Evolutionary conservation across 2,113 vertebrate species (phyloP).

Genomic region (Sinocyclocheilus grahami): DNA sequence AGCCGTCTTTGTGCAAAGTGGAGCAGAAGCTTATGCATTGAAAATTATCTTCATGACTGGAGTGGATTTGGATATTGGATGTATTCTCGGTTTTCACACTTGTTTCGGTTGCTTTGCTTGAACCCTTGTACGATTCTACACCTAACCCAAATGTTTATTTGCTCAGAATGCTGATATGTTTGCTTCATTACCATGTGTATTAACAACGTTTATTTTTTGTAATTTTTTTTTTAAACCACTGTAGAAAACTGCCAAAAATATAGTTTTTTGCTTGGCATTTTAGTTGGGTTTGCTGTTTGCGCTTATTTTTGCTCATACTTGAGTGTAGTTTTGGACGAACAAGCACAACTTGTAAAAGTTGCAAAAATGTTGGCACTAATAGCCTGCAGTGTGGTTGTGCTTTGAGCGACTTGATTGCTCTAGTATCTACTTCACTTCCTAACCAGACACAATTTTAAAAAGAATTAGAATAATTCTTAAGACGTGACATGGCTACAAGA

Average conservation of each 20-base stretch:
- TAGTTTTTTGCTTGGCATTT: not conserved
- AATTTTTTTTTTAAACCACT: not conserved
- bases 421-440: not conserved
- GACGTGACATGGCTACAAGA: too few species aligned
- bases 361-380: not conserved
- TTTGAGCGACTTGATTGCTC: not conserved
- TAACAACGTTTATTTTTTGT: not conserved
- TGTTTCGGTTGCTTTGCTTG: not conserved
- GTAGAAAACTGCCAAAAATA: not conserved
- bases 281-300: not conserved
- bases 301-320: not conserved
- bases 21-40: not conserved
- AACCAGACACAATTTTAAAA: not conserved
- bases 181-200: not conserved
- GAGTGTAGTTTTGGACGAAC: not conserved
- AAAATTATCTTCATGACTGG: constrained; percentile 1
- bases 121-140: not conserved
- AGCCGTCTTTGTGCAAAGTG: not conserved
- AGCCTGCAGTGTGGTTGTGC: not conserved
- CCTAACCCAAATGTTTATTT: not conserved
- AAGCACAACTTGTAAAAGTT: not conserved
- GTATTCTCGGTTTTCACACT: not conserved
- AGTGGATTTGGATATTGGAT: not conserved
- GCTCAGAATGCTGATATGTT: not conserved
- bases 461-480: not conserved